Percentiles rank a stretch among this genome's conserved stretches.
These are phyloP conservation scores for Caiman crocodilus DNA, from an alignment of 2,797 vertebrate species.

Conservation along the genomic window DNA sequence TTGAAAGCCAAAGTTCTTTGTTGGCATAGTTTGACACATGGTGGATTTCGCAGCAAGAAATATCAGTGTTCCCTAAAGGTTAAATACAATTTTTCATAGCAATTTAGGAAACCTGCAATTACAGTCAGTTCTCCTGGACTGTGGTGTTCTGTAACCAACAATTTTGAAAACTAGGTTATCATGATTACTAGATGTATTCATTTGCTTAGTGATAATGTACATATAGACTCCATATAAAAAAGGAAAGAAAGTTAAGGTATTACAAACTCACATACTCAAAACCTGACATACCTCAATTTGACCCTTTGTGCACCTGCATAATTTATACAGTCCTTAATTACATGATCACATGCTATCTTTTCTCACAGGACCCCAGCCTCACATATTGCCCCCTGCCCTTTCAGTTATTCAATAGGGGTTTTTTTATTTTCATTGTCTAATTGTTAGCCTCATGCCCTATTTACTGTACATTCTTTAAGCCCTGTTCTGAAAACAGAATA, in stretches of 20 bases:
- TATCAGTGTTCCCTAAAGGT: background rate
- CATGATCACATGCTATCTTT: background rate
- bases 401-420: background rate
- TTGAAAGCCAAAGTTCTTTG: background rate
- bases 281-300: background rate
- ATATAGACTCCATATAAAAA: background rate
- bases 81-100: background rate
- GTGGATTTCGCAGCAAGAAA: background rate
- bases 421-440: background rate
- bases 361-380: background rate
- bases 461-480: background rate
- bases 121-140: background rate
- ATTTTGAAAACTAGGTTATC: background rate
- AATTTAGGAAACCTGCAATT: background rate
- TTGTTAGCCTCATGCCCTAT: background rate
- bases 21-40: background rate
- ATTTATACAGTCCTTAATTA: background rate
- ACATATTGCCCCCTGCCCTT: background rate
- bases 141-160: background rate
- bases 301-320: background rate
- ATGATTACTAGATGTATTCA: background rate
- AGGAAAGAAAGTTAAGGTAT: background rate
- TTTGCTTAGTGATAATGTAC: background rate
- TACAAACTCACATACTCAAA: background rate
- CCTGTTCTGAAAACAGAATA: background rate